Conservation (phyloP, 2,797 vertebrate species). For the Eospalax fontanierii region DNA sequence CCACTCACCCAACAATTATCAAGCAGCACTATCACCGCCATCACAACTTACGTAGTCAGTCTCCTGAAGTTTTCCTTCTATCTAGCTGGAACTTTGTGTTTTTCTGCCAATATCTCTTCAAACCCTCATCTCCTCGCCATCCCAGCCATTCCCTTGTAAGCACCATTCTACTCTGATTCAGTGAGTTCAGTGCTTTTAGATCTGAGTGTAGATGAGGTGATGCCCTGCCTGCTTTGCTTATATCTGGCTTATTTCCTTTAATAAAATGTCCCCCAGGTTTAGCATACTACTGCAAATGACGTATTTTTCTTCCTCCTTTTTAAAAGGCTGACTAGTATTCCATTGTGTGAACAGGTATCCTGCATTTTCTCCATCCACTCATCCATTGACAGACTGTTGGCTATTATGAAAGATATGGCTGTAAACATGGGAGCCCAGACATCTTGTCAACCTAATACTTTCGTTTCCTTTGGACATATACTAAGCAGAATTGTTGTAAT, state of each 20-base stretch:
- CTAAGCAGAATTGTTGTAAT: not conserved
- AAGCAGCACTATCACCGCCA: not conserved
- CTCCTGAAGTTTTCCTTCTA: not conserved
- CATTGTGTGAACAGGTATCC: not conserved
- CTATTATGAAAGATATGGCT: not conserved
- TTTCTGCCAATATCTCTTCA: not conserved
- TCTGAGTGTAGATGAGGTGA: not conserved
- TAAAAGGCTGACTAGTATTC: not conserved
- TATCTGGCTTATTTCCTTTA: not conserved
- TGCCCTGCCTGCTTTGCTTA: not conserved
- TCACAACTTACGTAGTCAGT: not conserved
- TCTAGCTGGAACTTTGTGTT: not conserved
- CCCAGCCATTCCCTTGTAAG: not conserved
- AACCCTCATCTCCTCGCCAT: too few species aligned
- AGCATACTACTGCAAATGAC: not conserved
- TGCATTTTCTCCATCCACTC: not conserved
- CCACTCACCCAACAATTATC: not conserved
- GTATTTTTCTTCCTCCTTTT: not conserved
- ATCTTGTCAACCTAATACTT: not conserved
- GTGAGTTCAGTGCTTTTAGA: not conserved
- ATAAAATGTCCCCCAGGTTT: not conserved
- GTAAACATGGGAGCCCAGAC: not conserved
- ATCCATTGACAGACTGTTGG: not conserved
- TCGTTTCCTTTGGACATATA: not conserved
- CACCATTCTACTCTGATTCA: not conserved